Evolutionary conservation across 2,888 invertebrate genomes (phyloP), one percentile per base, ranked within the genome.

Genomic region (Thecocarcelia acutangulata): DNA sequence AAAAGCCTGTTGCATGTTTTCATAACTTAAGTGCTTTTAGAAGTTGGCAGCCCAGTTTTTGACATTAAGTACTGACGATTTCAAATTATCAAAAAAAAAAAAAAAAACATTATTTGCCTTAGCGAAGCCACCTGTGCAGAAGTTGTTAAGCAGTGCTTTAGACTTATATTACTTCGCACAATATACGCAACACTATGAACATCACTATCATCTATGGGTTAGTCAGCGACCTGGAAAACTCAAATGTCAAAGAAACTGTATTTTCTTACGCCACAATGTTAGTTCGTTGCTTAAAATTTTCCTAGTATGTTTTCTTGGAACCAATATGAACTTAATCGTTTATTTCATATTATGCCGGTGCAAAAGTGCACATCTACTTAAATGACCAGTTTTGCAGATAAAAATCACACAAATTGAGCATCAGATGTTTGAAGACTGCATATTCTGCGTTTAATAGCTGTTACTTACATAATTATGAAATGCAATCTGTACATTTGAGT

Each of bases 171-270:
- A n/a, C n/a, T n/a, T n/a, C n/a, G n/a, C n/a, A n/a, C n/a, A n/a
- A n/a, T n/a, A n/a, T n/a, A n/a, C n/a, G n/a, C n/a, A n/a, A n/a
- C n/a, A n/a, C n/a, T n/a, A n/a, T n/a, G n/a, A n/a, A n/a, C n/a
- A n/a, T n/a, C n/a, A n/a, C n/a, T n/a, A n/a, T n/a, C n/a, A n/a
- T n/a, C 24, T 2, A 3, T 5, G 64, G 73, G 81, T 81, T 77
- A 82, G 64, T 61, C 77, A 82, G 64, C 73, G 74, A 77, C 73
- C 77, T 78, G 77, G 77, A 82, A 77, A 82, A 58, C 69, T 46
- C 50, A 77, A 82, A 70, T 77, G 42, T 5, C 24, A 24, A 24
- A 24, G 24, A 24, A 24, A 24, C 5, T 24, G 24, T 24, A 5
- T 24, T 3, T 24, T 24, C 5, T 24, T 24, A 24, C 5, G 24